phyloP scores from a whole-genome alignment of 2,797 vertebrate species.

The Epinephelus malabaricus region DNA sequence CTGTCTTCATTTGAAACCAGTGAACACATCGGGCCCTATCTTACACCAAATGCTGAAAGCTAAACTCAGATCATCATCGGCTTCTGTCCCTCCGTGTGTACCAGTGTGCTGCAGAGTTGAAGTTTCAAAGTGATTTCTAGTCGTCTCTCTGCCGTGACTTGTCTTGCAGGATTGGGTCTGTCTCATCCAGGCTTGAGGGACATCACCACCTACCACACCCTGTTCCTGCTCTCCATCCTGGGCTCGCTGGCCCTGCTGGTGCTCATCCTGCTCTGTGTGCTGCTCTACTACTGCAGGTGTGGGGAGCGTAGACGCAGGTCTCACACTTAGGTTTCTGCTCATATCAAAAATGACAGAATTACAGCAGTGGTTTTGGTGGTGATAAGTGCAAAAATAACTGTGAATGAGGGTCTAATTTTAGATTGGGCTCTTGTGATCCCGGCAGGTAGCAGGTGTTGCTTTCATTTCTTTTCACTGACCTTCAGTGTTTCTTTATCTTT shows the following conservation, averaged over 20 bases:
- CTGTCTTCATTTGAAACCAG: too few relatives aligned
- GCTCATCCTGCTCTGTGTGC: conserved; percentile 94
- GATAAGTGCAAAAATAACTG: not conserved
- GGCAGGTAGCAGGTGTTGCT: not conserved
- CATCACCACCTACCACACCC: conserved; percentile 96
- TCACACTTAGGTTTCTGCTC: conserved; percentile 57
- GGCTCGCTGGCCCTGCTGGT: conserved; percentile 94
- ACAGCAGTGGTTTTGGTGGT: not conserved
- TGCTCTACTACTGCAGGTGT: conserved; percentile 99
- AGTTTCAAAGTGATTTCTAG: not conserved
- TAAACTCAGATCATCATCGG: too few relatives aligned
- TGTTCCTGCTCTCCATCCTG: conserved; percentile 97
- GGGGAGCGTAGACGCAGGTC: conserved; percentile 71
- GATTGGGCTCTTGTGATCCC: not conserved
- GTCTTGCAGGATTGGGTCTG: conserved; percentile 78
- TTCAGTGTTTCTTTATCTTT: conserved; percentile 45
- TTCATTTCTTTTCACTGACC: conserved; percentile 21
- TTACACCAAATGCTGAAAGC: too few relatives aligned
- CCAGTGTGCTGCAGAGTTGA: too few relatives aligned
- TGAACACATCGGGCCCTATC: too few relatives aligned
- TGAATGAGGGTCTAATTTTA: not conserved
- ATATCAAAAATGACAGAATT: conserved; percentile 7
- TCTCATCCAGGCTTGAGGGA: conserved; percentile 91
- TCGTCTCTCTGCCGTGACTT: conserved; percentile 6
- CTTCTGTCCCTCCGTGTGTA: too few relatives aligned